A percentile compares a stretch with the other conserved stretches of the same genome.
Evolutionary conservation across 2,888 invertebrate genomes (phyloP).

Genomic region (Xanthia togata): DNA sequence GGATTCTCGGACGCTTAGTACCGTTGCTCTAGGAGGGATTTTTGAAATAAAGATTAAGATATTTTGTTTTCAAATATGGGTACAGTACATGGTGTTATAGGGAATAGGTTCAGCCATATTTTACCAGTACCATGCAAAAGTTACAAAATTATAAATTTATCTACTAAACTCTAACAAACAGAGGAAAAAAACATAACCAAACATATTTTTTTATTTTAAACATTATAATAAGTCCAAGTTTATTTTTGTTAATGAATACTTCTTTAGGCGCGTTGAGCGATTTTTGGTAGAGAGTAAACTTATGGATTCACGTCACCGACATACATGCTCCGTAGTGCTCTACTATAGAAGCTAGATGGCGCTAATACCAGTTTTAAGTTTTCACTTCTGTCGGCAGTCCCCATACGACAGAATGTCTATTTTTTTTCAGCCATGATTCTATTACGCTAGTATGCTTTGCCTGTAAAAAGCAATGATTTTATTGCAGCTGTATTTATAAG

Average conservation of each 20-base stretch:
- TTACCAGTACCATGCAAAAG: background rate
- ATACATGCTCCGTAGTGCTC: too few species aligned
- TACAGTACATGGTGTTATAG: background rate
- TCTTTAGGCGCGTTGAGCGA: too few species aligned
- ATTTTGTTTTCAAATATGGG: background rate
- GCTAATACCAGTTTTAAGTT: too few species aligned
- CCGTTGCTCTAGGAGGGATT: background rate
- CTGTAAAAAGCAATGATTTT: background rate
- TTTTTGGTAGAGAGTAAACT: too few species aligned
- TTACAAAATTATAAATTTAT: background rate
- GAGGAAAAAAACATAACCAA: background rate
- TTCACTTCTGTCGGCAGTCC: too few species aligned
- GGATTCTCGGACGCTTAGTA: background rate
- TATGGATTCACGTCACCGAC: too few species aligned
- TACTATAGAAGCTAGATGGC: too few species aligned
- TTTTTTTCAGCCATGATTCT: background rate
- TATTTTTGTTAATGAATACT: background rate
- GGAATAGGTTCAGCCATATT: background rate
- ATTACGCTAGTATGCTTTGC: background rate
- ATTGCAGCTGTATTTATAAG: background rate
- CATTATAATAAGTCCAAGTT: too few species aligned
- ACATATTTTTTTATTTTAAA: background rate
- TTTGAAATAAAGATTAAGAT: background rate
- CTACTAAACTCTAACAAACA: background rate
- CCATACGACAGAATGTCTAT: too few species aligned